Evolutionary conservation across 2,888 invertebrate species (phyloP).

Genomic region (Leucoma salicis): DNA sequence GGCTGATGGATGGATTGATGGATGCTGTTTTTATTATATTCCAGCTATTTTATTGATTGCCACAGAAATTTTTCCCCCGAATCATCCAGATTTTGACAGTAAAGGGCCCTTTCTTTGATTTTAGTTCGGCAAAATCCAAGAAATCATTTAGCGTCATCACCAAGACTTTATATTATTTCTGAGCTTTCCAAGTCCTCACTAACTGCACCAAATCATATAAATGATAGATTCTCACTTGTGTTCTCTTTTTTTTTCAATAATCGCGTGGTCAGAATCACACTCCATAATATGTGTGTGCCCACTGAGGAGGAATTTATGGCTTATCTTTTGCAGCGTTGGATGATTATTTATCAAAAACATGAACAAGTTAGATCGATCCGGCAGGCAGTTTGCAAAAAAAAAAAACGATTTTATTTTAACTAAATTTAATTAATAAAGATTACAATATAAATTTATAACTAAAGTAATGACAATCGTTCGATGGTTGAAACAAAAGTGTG

Average conservation of each 20-base stretch:
- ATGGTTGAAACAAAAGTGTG: too few species aligned
- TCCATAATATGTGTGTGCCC: constrained; percentile 3
- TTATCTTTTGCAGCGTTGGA: constrained; percentile 10
- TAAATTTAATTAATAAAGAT: too few species aligned
- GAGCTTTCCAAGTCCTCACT: not conserved
- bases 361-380: too few species aligned
- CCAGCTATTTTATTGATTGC: constrained; percentile 18
- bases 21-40: constrained; percentile 10
- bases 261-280: constrained; percentile 6
- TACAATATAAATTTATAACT: too few species aligned
- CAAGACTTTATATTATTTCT: not conserved
- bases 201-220: constrained; percentile 5
- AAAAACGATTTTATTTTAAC: too few species aligned
- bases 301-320: not conserved
- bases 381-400: too few species aligned
- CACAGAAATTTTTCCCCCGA: constrained; percentile 9
- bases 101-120: constrained; percentile 16
- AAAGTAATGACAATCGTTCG: too few species aligned
- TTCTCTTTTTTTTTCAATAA: constrained; percentile 6
- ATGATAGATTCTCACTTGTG: too few species aligned
- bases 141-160: constrained; percentile 5
- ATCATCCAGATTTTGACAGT: constrained; percentile 13
- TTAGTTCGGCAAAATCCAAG: constrained; percentile 5
- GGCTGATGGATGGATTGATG: too few species aligned
- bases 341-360: constrained; percentile 5